Base-by-base conservation (phyloP, 2,888 invertebrate genomes). In the Cantharis rufa region DNA sequence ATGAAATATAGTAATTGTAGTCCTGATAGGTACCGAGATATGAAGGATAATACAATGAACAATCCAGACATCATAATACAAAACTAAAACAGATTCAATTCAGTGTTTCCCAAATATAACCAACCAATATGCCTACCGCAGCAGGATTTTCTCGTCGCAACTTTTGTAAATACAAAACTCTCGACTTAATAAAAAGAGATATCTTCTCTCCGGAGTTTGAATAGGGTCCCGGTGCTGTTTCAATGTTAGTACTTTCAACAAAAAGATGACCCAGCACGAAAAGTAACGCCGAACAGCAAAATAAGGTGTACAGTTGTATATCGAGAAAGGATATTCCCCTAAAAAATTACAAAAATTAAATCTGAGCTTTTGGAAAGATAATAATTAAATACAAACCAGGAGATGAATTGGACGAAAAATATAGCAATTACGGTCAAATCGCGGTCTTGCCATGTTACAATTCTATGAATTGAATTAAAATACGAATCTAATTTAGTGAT, bases 361-460 rank as follows among this genome's bases (percentile, higher is more conserved):
- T 11, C 11, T 13, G 1, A 13, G 11, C 32, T 4, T 4, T 13
- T 11, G 10, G 10, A 5, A 21, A 7, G 2, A 21, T 2, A 78
- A 21, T 62, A 62, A 62, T n/a, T 69, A 68, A 71, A 68, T 76
- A 85, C 88, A 84, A 85, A 89, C 89, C 88, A 88, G 82, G 88
- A 88, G 71, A 89, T 76, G 74, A 87, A 81, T 82, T 89, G 88
- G 32, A 88, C 81, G 70, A 85, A 80, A 76, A 87, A 82, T 80
- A 89, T 84, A 75, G 84, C 82, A 24, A 24, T 83, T 80, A 78
- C 86, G 83, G 77, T 88, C 18, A 86, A 77, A 63, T 84, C 80
- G 15, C 85, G 85, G 77, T 88, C 85, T 77, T 88, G 87, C 89
- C 89, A 89, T 72, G 84, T 83, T 70, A 89, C 79, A 69, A 87